These are phyloP conservation scores for Thalassarche chlororhynchos DNA, from an alignment of 2,113 vertebrate species.

Conservation along the genomic window DNA sequence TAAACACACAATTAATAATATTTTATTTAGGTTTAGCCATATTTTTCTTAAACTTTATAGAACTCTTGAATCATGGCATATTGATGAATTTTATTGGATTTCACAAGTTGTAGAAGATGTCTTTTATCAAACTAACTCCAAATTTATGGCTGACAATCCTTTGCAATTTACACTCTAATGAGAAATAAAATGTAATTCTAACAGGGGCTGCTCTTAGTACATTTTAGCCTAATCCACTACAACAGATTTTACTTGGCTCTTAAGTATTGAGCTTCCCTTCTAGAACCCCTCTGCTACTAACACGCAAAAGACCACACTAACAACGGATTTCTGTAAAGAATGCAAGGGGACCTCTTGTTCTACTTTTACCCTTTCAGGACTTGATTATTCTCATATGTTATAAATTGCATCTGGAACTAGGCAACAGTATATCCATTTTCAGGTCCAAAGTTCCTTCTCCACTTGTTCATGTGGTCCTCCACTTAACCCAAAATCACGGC, in stretches of 20 bases:
- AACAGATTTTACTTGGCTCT: slow-evolving; percentile 26
- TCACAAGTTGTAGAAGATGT: slow-evolving; percentile 40
- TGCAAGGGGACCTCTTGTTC: not conserved
- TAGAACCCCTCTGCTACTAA: not conserved
- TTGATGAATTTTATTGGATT: slow-evolving; percentile 69
- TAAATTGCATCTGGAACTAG: not conserved
- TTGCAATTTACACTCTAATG: slow-evolving; percentile 7
- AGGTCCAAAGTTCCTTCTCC: not conserved
- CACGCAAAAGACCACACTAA: not conserved
- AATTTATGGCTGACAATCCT: slow-evolving; percentile 16
- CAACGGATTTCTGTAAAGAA: not conserved
- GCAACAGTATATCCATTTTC: not conserved
- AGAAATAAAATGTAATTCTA: slow-evolving; percentile 42
- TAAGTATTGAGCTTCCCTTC: not conserved
- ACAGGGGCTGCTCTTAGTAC: not conserved
- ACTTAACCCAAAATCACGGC: not conserved
- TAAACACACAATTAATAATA: slow-evolving; percentile 42
- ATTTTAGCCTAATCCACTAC: not conserved
- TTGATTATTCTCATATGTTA: slow-evolving; percentile 12
- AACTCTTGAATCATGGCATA: slow-evolving; percentile 49
- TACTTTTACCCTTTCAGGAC: not conserved
- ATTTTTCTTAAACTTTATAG: slow-evolving; percentile 60
- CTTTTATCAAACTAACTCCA: slow-evolving; percentile 44
- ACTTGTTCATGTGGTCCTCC: not conserved
- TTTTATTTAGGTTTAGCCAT: slow-evolving; percentile 58